Conservation (phyloP, 1,140 invertebrate genomes). For the Drosophila bocki region DNA sequence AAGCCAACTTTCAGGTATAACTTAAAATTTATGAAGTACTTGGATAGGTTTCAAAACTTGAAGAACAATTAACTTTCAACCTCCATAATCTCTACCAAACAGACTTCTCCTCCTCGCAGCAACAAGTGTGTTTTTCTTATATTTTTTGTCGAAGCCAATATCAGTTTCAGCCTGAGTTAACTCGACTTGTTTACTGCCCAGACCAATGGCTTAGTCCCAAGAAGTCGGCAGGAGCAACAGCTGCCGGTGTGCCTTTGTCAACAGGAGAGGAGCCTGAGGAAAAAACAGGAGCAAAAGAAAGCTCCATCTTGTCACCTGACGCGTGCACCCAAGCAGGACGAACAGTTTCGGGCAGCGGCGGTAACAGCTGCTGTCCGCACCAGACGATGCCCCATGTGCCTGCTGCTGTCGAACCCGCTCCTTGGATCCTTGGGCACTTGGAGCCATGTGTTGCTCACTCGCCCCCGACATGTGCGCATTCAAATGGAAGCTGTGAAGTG, state of each 20-base stretch:
- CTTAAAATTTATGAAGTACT: not conserved
- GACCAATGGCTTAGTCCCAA: constrained; percentile 34
- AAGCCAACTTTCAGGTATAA: not conserved
- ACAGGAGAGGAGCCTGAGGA: constrained; percentile 22
- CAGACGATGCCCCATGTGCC: constrained; percentile 12
- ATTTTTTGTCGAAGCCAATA: constrained; percentile 27
- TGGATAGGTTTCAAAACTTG: not conserved
- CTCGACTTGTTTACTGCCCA: constrained; percentile 50
- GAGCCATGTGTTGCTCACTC: constrained; percentile 75
- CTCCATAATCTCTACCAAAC: not conserved
- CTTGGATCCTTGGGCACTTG: constrained; percentile 11
- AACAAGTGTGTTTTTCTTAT: constrained; percentile 10
- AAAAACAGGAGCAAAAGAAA: constrained; percentile 31
- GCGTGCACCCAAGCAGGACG: constrained; percentile 66
- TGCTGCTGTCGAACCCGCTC: not conserved
- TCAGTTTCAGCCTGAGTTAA: constrained; percentile 53
- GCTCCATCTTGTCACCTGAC: constrained; percentile 73
- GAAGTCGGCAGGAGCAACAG: constrained; percentile 70
- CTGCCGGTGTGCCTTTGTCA: constrained; percentile 59
- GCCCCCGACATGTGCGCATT: constrained; percentile 67
- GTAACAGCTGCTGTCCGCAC: constrained; percentile 68
- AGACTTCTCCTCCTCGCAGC: not conserved
- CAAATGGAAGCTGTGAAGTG: constrained; percentile 79
- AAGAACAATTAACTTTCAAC: not conserved
- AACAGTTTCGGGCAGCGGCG: constrained; percentile 21